These are phyloP conservation scores for Agapornis roseicollis DNA, from an alignment of 2,113 vertebrate species.

Conservation along the genomic window DNA sequence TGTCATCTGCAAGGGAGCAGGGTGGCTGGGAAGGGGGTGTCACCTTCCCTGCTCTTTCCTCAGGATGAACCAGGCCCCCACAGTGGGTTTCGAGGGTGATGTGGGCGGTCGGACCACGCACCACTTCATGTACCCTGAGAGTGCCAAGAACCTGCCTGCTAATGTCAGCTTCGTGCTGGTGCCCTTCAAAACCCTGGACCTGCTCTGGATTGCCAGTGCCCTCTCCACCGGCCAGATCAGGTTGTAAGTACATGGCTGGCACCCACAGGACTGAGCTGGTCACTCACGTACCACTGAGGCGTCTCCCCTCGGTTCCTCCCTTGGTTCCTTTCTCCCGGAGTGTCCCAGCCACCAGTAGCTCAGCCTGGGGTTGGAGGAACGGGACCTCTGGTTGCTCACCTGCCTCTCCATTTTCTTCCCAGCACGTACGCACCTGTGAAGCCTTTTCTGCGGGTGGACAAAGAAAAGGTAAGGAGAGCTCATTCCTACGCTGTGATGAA, in stretches of 20 bases:
- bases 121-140: slow-evolving; percentile 99
- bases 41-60: background rate
- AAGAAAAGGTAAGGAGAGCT: slow-evolving; percentile 87
- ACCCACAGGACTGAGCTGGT: background rate
- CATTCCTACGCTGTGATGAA: accelerated
- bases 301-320: background rate
- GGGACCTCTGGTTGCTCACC: background rate
- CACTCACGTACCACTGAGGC: accelerated
- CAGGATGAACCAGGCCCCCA: slow-evolving; percentile 98
- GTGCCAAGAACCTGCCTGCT: slow-evolving; percentile 94
- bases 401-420: background rate
- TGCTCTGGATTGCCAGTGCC: slow-evolving; percentile 97
- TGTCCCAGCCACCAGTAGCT: background rate
- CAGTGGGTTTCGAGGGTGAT: slow-evolving; percentile 92
- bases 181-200: slow-evolving; percentile 97
- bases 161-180: slow-evolving; percentile 97
- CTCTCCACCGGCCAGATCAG: slow-evolving; percentile 95
- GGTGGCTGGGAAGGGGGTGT: background rate
- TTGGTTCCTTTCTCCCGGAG: background rate
- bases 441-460: slow-evolving; percentile 97
- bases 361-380: background rate
- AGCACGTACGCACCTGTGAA: slow-evolving; percentile 98
- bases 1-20: background rate
- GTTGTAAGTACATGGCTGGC: slow-evolving; percentile 80
- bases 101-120: slow-evolving; percentile 92